phyloP scores from a whole-genome alignment of 1,140 invertebrate species.

The Solenopsis fugax region DNA sequence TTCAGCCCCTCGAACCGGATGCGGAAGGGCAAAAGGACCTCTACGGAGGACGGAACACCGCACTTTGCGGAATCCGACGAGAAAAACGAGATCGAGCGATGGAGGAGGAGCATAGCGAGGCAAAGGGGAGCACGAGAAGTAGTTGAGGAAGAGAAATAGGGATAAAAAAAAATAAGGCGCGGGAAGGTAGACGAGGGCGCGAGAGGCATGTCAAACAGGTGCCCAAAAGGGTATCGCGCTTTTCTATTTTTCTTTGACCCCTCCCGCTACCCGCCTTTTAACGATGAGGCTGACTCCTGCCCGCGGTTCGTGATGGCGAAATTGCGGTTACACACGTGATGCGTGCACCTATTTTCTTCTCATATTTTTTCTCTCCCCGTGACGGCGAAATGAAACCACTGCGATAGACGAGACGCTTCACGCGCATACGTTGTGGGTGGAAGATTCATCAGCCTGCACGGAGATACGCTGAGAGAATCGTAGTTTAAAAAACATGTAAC shows the following conservation, averaged over 20 bases:
- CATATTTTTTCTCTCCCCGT: conserved; percentile 17
- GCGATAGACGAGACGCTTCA: conserved; percentile 29
- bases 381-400: conserved; percentile 59
- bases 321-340: conserved; percentile 57
- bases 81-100: conserved; percentile 49
- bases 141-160: conserved; percentile 60
- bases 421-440: no score
- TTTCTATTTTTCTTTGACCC: conserved; percentile 72
- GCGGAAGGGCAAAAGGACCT: conserved; percentile 31
- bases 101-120: not conserved
- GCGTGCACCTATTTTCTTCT: conserved; percentile 22
- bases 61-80: conserved; percentile 67
- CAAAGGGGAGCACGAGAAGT: conserved; percentile 17
- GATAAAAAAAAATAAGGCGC: conserved; percentile 57
- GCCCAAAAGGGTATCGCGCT: conserved; percentile 71
- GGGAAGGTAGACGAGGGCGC: conserved; percentile 52
- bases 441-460: conserved; percentile 3
- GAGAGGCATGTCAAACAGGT: conserved; percentile 75
- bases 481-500: not conserved
- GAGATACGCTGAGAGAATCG: not conserved
- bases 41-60: conserved; percentile 40
- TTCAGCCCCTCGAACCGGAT: conserved; percentile 30
- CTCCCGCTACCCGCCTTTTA: conserved; percentile 62
- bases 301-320: conserved; percentile 47
- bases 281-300: conserved; percentile 67